These are phyloP conservation scores for Sebastes hubbsi DNA, from an alignment of 2,797 vertebrate species.

Conservation along the genomic window DNA sequence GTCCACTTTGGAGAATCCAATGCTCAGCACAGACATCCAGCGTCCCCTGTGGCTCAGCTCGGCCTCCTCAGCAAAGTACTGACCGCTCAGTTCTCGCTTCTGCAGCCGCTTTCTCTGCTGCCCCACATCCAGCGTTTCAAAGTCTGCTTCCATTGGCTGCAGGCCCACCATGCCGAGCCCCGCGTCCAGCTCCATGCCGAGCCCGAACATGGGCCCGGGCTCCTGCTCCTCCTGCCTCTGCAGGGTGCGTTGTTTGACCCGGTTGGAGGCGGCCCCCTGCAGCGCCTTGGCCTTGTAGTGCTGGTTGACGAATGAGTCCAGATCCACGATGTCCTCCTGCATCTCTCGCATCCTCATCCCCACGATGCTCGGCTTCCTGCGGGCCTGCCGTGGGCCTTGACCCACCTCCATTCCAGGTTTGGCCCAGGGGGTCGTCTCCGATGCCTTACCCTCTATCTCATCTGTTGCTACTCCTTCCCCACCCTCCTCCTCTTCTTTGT, in stretches of 20 bases:
- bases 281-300: constrained; percentile 84
- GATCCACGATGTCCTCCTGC: constrained; percentile 87
- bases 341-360: constrained; percentile 65
- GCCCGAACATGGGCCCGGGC: constrained; percentile 26
- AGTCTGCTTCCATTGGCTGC: constrained; percentile 48
- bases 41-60: constrained; percentile 50
- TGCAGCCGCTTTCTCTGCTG: constrained; percentile 49
- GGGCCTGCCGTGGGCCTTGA: neutral
- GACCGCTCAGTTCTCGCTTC: constrained; percentile 73
- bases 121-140: constrained; percentile 21
- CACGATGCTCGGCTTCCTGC: constrained; percentile 78
- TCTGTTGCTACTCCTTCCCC: constrained; percentile 29
- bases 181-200: constrained; percentile 61
- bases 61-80: constrained; percentile 46
- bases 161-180: constrained; percentile 64
- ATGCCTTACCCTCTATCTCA: constrained; percentile 26
- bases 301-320: constrained; percentile 84
- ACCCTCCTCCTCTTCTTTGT: constrained; percentile 37
- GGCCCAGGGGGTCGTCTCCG: constrained; percentile 45
- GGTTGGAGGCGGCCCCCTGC: constrained; percentile 55
- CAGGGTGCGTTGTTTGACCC: constrained; percentile 69
- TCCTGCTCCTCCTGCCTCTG: constrained; percentile 74
- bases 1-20: constrained; percentile 90
- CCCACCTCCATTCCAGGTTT: constrained; percentile 14
- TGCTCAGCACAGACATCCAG: constrained; percentile 86